Conservation (phyloP, 1,140 invertebrate genomes). For the Drosophila dunni region DNA sequence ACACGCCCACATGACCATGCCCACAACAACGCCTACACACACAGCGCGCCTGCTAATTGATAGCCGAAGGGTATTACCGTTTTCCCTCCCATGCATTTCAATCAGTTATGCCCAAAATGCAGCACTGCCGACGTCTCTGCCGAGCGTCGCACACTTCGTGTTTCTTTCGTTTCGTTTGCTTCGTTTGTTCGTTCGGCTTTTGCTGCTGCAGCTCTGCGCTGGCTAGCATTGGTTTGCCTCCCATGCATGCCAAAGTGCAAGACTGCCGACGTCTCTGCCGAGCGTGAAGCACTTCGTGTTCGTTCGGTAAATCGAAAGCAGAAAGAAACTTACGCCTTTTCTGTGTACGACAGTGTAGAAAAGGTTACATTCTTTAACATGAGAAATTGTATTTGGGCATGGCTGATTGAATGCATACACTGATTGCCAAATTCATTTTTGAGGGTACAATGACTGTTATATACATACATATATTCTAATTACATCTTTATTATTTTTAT, state of each 20-base stretch:
- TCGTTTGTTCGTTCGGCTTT: no score
- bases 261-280: no score
- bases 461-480: constrained; percentile 15
- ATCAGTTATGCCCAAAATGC: background rate
- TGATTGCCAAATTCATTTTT: constrained; percentile 17
- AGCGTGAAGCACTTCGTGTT: no score
- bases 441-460: constrained; percentile 37
- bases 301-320: no score
- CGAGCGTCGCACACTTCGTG: no score
- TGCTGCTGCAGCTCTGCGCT: no score
- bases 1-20: constrained; percentile 9
- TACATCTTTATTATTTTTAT: constrained; percentile 39
- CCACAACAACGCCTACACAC: constrained; percentile 9
- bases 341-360: background rate
- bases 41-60: constrained; percentile 25
- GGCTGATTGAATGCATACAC: constrained; percentile 19
- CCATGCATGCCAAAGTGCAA: no score
- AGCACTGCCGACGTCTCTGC: no score
- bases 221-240: no score
- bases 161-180: no score
- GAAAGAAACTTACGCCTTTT: no score
- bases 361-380: constrained; percentile 15
- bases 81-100: constrained; percentile 9
- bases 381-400: constrained; percentile 8
- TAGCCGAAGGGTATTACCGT: constrained; percentile 7